These are phyloP conservation scores for Aselliscus stoliczkanus DNA, from an alignment of 2,797 vertebrate species.

Conservation along the genomic window DNA sequence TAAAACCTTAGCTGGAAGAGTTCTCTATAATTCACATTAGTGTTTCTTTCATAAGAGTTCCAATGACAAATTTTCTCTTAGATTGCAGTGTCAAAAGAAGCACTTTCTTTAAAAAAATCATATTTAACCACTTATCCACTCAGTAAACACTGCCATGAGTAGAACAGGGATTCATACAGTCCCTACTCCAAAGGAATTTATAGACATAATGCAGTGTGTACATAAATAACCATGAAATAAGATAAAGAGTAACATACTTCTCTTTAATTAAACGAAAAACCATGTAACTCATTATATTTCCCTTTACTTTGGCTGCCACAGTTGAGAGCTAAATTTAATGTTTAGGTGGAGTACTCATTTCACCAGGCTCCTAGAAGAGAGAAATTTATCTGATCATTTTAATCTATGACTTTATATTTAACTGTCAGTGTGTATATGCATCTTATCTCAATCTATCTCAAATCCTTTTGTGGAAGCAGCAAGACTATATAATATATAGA, in stretches of 20 bases:
- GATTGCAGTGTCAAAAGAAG: background rate
- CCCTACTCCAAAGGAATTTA: background rate
- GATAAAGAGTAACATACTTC: background rate
- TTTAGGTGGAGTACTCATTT: background rate
- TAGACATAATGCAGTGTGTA: background rate
- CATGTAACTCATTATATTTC: background rate
- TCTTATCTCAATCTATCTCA: constrained; percentile 6
- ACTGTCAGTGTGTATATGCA: background rate
- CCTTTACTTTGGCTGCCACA: constrained; percentile 17
- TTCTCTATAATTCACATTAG: background rate
- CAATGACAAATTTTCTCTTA: constrained; percentile 14
- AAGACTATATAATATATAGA: constrained; percentile 2
- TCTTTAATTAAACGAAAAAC: constrained; percentile 18
- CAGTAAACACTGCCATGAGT: background rate
- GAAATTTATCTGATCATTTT: background rate
- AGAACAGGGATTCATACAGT: background rate
- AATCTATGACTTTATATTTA: background rate
- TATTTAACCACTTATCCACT: background rate
- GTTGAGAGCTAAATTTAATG: background rate
- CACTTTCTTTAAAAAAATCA: constrained; percentile 23
- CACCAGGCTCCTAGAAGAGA: background rate
- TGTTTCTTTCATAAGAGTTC: background rate
- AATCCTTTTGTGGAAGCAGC: constrained; percentile 16
- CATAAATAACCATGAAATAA: constrained; percentile 5
- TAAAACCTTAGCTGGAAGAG: background rate